These are phyloP conservation scores for Coecobrya sp. DNA, from an alignment of 2,888 invertebrate genomes.

Conservation along the genomic window DNA sequence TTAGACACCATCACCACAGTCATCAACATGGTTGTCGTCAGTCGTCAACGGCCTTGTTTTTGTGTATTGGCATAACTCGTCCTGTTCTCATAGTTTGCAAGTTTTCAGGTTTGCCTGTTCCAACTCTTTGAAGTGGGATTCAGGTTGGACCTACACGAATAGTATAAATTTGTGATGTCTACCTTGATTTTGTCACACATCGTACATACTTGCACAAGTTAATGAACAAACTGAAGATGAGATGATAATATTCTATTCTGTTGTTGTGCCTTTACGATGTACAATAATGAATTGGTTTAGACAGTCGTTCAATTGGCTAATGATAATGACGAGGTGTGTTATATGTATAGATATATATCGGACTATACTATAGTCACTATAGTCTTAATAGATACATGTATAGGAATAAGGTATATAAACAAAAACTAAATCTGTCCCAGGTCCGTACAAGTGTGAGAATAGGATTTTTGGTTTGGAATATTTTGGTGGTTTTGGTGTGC, in stretches of 20 bases:
- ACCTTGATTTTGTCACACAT: too few species aligned
- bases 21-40: constrained; percentile 11
- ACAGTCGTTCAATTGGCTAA: not conserved
- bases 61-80: constrained; percentile 2
- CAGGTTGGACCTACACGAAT: too few species aligned
- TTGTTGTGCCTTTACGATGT: not conserved
- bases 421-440: not conserved
- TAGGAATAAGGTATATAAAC: too few species aligned
- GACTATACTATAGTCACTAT: not conserved
- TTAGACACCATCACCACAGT: constrained; percentile 18
- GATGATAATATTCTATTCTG: not conserved
- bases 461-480: constrained; percentile 57
- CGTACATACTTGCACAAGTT: too few species aligned
- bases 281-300: not conserved
- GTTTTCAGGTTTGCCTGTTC: not conserved
- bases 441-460: constrained; percentile 74
- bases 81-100: not conserved
- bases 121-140: too few species aligned
- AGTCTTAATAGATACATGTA: too few species aligned
- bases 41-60: constrained; percentile 49
- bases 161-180: too few species aligned
- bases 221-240: not conserved
- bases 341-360: not conserved
- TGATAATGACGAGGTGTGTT: constrained; percentile 28
- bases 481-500: constrained; percentile 44